Conservation (phyloP, 2,797 vertebrate species). For the Spinus olivaceus region DNA sequence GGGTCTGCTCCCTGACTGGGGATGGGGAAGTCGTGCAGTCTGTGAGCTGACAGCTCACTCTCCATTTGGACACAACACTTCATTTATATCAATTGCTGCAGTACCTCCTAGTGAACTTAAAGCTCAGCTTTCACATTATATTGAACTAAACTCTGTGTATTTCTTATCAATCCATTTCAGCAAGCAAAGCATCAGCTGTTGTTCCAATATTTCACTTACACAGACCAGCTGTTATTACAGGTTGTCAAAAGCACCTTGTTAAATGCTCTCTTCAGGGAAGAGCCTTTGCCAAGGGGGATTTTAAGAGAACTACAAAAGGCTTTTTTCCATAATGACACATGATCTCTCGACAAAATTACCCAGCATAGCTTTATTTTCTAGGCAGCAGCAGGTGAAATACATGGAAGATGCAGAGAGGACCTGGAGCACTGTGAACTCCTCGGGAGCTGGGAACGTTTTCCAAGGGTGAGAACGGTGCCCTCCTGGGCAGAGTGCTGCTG, state of each 20-base stretch:
- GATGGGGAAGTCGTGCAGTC: not conserved
- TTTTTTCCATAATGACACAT: not conserved
- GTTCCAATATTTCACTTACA: not conserved
- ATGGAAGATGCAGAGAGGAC: not conserved
- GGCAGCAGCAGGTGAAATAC: not conserved
- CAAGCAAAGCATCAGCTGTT: not conserved
- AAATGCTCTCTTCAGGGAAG: not conserved
- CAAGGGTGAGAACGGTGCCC: rapidly evolving
- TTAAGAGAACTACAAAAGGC: not conserved
- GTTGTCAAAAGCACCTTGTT: not conserved
- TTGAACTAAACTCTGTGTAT: not conserved
- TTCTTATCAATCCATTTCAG: conserved; percentile 4
- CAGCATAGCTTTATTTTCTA: not conserved
- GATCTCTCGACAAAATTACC: not conserved
- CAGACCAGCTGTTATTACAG: not conserved
- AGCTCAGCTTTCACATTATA: not conserved
- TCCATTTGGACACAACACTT: not conserved
- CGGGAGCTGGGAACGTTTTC: rapidly evolving
- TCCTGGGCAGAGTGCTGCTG: rapidly evolving
- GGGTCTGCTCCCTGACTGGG: not conserved
- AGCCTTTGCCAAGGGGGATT: not conserved
- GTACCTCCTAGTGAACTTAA: not conserved
- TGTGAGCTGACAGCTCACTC: not conserved
- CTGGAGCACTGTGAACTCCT: not conserved
- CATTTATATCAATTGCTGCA: not conserved